Evolutionary conservation across 2,797 vertebrate genomes (phyloP), one percentile per base, ranked within the genome.

Genomic region (Tolypeutes matacus): DNA sequence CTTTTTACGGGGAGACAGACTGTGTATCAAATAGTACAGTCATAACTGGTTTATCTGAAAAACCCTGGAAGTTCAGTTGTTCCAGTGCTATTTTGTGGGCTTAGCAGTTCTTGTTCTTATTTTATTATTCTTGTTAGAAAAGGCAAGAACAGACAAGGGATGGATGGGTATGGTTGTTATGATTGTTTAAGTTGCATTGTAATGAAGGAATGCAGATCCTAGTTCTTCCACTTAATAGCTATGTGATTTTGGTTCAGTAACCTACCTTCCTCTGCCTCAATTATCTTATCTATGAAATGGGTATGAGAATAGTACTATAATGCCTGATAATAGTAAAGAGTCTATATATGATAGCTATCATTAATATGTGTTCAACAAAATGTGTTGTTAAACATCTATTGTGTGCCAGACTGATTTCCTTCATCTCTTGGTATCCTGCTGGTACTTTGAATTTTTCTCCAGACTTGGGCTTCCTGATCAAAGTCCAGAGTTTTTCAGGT

Each of bases 101-200:
- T 84, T 39, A 87, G 60, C 51, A 80, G 7, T 72, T 91, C 1
- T 11, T 84, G 4, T 86, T 77, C 65, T 91, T 10, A 62, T 86
- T 80, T 86, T 89, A n/a, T 92, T 81, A 58, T 62, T 95, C 7
- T 85, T 85, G 25, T 86, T 29, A 91, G n/a, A 13, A 85, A 86
- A 87, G 49, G 39, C 27, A 78, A 87, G 77, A 83, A 87, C 60
- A 85, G 64, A 93, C 18, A 92, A 65, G 29, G 72, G 53, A 56
- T 56, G 6, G 69, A 34, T 70, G 14, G 31, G 1, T 72, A 42
- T 64, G 5, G 7, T 1, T 58, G 3, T 93, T 93, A 34, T 70
- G 29, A 83, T 92, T 89, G 36, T 86, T 3, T 73, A 85, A 83
- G 36, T 7, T 78, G 23, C 7, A 81, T 3, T 70, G 12, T 80